Percentiles rank a stretch among this genome's conserved stretches.
Evolutionary conservation across 2,888 invertebrate species (phyloP).

Genomic region (Lasioglossum morio): DNA sequence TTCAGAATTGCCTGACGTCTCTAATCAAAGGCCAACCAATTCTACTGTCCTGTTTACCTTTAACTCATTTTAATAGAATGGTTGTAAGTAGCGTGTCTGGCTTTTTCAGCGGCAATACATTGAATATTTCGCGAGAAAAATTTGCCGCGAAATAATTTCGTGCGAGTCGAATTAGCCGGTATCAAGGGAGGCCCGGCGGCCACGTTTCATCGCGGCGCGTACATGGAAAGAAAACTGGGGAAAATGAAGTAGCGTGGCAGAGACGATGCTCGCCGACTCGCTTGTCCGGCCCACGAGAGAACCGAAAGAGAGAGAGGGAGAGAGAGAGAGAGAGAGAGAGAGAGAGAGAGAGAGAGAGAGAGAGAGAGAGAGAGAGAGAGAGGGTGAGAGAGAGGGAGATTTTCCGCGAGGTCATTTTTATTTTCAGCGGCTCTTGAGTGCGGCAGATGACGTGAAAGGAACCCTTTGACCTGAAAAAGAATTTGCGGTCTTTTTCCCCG

Average conservation of each 20-base stretch:
- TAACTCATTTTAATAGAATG: no score
- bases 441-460: conserved; percentile 68
- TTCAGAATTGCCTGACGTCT: no score
- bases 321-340: no score
- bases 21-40: no score
- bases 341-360: no score
- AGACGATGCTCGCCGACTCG: conserved; percentile 45
- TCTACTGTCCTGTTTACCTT: no score
- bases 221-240: conserved; percentile 47
- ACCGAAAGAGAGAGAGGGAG: not conserved
- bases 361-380: no score
- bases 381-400: conserved; percentile 14
- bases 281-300: conserved; percentile 51
- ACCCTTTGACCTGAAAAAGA: conserved; percentile 67
- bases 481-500: conserved; percentile 55
- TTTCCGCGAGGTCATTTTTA: conserved; percentile 68
- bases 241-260: conserved; percentile 62
- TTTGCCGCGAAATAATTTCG: conserved; percentile 30
- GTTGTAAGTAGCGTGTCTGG: no score
- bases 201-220: conserved; percentile 51
- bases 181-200: conserved; percentile 49
- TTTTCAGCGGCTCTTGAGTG: conserved; percentile 63
- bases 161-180: conserved; percentile 46
- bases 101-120: not conserved
- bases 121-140: not conserved